Percentiles rank a stretch among this genome's conserved stretches.
phyloP scores from a whole-genome alignment of 2,113 vertebrate genomes.

The Paracanthobrama guichenoti region DNA sequence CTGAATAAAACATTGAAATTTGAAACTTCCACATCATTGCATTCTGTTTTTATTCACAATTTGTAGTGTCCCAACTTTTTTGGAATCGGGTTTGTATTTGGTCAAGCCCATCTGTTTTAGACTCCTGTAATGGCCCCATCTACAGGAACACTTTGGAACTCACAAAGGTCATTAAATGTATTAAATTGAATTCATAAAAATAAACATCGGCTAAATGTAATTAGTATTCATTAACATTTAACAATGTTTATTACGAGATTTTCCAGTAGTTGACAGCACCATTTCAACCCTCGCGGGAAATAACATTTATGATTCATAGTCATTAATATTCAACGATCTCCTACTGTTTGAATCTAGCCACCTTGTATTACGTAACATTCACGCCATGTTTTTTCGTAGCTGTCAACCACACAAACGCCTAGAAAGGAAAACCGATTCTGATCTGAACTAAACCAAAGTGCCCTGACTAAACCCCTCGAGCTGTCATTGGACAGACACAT shows the following conservation, averaged over 20 bases:
- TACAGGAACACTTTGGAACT: not conserved
- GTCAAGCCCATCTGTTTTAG: not conserved
- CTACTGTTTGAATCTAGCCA: not conserved
- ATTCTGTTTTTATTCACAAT: too few relatives aligned
- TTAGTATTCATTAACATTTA: not conserved
- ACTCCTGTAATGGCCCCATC: not conserved
- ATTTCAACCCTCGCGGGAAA: not conserved
- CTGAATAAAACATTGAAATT: too few relatives aligned
- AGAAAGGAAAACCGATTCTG: not conserved
- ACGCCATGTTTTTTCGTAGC: conserved; percentile 28
- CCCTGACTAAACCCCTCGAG: not conserved
- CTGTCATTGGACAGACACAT: not conserved
- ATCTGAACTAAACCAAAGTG: not conserved
- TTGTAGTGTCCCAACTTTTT: too few relatives aligned
- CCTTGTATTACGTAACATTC: conserved; percentile 1
- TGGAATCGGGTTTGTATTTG: too few relatives aligned
- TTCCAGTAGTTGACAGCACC: not conserved
- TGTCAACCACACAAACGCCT: not conserved
- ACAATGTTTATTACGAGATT: not conserved
- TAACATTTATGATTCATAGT: conserved; percentile 11
- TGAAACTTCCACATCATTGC: too few relatives aligned
- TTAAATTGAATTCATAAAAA: not conserved
- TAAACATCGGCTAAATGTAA: not conserved
- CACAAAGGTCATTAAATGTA: not conserved
- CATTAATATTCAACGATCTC: too few relatives aligned